Base-by-base conservation (phyloP, 1,140 invertebrate species). In the Ceratitis capitata region DNA sequence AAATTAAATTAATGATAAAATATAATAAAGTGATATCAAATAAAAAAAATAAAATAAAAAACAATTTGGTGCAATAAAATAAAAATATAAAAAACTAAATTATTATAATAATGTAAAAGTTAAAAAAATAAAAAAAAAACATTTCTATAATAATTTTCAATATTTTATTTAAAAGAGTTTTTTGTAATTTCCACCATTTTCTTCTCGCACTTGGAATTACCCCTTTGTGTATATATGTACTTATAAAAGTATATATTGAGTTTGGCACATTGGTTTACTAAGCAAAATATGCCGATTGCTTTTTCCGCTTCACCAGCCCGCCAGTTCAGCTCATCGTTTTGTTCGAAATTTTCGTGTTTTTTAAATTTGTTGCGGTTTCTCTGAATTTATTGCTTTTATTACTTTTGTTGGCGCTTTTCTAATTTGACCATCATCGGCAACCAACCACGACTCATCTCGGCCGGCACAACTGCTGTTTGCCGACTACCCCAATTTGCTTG, bases 401-500 rank as follows among this genome's bases (percentile, higher is more conserved):
- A 42, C 26, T 42, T 9, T 39, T 69, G 32, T 69, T 45, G 45
- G 12, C 69, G 39, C 69, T 78, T 78, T 78, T 14, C 69, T 78
- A 78, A 78, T 39, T 39, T 78, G 39, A n/a, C 69, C 69, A 78
- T 78, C 35, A 23, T 26, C 69, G 14, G 39, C 69, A 23, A 39
- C 45, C 69, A 78, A 42, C n/a, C n/a, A n/a, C n/a, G n/a, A n/a
- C n/a, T n/a, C n/a, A n/a, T n/a, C n/a, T n/a, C 32, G 69, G 3
- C 69, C 9, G 69, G n/a, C n/a, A 12, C 69, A 35, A 42, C 6
- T 78, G 69, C 45, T 39, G 32, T 45, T 78, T 78, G 5, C 39
- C 69, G 69, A 78, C 69, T 45, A 78, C 69, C 69, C 69, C 69
- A 78, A 78, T 47, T 78, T 78, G 69, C 3, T 78, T 42, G 69